These are phyloP conservation scores for Daboia siamensis DNA, from an alignment of 2,113 vertebrate species.

Conservation along the genomic window DNA sequence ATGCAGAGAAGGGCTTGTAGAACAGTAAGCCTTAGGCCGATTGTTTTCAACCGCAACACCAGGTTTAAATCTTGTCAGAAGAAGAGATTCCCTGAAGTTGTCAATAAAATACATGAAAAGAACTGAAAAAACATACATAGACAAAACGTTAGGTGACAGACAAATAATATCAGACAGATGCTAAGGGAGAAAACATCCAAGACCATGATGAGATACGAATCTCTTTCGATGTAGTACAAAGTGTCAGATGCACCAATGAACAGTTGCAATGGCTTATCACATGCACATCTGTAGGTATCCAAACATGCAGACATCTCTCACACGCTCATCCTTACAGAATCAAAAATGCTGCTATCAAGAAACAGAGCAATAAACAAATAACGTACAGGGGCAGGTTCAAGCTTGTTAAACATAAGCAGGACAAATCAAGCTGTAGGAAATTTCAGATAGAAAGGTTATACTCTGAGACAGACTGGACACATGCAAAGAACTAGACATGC, in stretches of 20 bases:
- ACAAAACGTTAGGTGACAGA: not conserved
- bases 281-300: not conserved
- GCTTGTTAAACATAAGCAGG: conserved; percentile 30
- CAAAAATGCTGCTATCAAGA: not conserved
- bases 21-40: not conserved
- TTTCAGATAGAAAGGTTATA: not conserved
- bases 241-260: not conserved
- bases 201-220: not conserved
- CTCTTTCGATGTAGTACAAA: not conserved
- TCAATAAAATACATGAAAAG: not conserved
- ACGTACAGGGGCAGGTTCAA: not conserved
- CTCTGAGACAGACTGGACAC: conserved; percentile 16
- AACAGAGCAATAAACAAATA: not conserved
- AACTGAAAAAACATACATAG: not conserved
- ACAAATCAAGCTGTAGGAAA: conserved; percentile 4
- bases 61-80: not conserved
- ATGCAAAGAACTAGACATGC: conserved; percentile 28
- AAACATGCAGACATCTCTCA: not conserved
- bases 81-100: not conserved
- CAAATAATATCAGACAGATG: not conserved
- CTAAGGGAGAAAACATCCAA: not conserved
- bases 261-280: not conserved
- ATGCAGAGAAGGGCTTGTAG: not conserved
- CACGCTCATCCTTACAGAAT: not conserved
- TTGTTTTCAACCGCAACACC: not conserved